Evolutionary conservation across 2,888 invertebrate genomes (phyloP).

Genomic region (Xanthia icteritia): DNA sequence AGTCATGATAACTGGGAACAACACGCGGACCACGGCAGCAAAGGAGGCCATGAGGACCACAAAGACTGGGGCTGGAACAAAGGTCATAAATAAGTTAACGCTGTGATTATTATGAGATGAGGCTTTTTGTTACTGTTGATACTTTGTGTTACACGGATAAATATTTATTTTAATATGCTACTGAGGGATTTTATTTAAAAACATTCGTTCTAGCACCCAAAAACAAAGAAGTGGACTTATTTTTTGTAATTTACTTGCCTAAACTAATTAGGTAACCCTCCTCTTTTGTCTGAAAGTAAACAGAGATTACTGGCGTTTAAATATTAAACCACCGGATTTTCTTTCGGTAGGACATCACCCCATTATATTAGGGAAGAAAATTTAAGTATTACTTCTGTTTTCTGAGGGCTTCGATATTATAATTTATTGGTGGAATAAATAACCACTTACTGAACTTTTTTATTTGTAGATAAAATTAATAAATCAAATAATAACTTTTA

Average conservation of each 20-base stretch:
- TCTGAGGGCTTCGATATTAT: background rate
- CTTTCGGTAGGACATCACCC: conserved; percentile 28
- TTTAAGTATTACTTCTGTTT: conserved; percentile 7
- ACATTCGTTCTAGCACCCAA: background rate
- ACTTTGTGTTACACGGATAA: conserved; percentile 80
- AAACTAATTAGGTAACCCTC: conserved; percentile 40
- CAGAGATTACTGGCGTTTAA: conserved; percentile 40
- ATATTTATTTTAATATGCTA: conserved; percentile 62
- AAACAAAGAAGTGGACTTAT: conserved; percentile 1
- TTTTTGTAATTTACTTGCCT: conserved; percentile 37
- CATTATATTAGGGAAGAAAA: conserved; percentile 9
- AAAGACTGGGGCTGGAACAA: conserved; percentile 94
- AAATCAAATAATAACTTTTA: background rate
- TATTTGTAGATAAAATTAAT: background rate
- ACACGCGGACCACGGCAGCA: conserved; percentile 93
- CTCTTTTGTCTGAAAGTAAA: conserved; percentile 41
- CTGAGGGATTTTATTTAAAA: conserved; percentile 11
- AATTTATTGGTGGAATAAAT: conserved; percentile 13
- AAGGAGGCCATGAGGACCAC: conserved; percentile 94
- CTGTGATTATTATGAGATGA: conserved; percentile 49
- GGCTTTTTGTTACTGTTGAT: conserved; percentile 81
- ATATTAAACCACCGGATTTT: conserved; percentile 47
- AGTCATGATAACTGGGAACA: conserved; percentile 93
- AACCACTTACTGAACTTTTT: background rate
- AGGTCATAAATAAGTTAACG: conserved; percentile 79